phyloP scores from a whole-genome alignment of 2,797 vertebrate genomes.

The Tragopan temminckii region DNA sequence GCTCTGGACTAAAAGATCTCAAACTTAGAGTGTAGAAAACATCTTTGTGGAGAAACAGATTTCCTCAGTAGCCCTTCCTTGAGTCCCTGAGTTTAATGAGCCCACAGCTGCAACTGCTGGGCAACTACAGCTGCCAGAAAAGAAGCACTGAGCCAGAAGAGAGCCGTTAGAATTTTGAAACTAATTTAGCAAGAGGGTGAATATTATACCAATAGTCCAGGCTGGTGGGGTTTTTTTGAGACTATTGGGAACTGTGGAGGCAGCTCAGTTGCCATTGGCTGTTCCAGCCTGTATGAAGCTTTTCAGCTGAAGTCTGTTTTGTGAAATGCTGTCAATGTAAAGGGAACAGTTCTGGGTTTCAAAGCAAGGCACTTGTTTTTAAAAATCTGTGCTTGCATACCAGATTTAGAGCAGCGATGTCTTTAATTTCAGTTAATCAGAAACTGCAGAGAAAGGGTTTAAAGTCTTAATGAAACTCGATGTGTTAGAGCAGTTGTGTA shows the following conservation, averaged over 20 bases:
- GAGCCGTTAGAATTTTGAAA: neutral
- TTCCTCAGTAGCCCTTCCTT: neutral
- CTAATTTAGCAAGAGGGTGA: neutral
- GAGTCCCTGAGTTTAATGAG: neutral
- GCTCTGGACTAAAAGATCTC: neutral
- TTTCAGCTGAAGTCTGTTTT: neutral
- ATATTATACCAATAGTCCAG: neutral
- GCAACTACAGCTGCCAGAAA: neutral
- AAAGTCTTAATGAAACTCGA: neutral
- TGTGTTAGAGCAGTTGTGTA: neutral
- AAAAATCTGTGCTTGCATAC: neutral
- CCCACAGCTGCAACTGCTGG: neutral
- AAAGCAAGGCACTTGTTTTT: neutral
- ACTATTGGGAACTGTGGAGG: neutral
- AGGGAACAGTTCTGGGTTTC: neutral
- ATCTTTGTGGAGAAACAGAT: neutral
- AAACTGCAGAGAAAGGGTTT: neutral
- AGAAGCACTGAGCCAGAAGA: neutral
- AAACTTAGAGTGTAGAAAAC: neutral
- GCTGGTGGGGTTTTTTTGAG: neutral
- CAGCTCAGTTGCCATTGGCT: neutral
- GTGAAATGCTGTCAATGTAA: neutral
- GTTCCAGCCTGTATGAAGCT: neutral
- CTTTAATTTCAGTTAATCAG: neutral
- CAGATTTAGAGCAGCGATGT: neutral